Conservation (phyloP, 2,888 invertebrate genomes). For the Heliconius charithonia region DNA sequence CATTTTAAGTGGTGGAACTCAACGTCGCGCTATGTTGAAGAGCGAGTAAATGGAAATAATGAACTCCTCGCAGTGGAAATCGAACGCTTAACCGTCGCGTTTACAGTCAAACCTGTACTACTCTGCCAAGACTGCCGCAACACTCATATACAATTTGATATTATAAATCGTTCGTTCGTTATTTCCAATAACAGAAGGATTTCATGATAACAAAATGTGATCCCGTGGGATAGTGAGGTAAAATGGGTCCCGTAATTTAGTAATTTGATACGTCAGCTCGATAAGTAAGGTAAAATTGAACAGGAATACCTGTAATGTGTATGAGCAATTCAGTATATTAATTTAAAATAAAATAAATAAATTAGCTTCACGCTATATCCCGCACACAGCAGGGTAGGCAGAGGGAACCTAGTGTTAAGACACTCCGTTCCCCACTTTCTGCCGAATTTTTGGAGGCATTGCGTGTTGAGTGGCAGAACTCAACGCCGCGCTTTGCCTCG, state of each 20-base stretch:
- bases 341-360: too few species aligned
- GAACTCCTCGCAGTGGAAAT: not conserved
- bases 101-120: too few species aligned
- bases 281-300: not conserved
- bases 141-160: not conserved
- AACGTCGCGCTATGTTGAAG: not conserved
- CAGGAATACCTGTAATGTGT: not conserved
- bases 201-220: not conserved
- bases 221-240: not conserved
- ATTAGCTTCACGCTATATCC: too few species aligned
- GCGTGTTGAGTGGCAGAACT: too few species aligned
- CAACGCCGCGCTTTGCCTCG: too few species aligned
- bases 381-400: too few species aligned
- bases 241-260: not conserved
- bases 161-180: not conserved
- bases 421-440: too few species aligned
- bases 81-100: not conserved
- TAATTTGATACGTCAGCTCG: conserved; percentile 9
- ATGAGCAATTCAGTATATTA: not conserved
- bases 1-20: not conserved
- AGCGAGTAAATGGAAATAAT: not conserved
- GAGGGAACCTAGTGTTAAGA: too few species aligned
- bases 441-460: too few species aligned
- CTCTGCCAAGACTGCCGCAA: too few species aligned
- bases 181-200: not conserved